Conservation (phyloP, 2,113 vertebrate genomes). For the Butorides virescens region DNA sequence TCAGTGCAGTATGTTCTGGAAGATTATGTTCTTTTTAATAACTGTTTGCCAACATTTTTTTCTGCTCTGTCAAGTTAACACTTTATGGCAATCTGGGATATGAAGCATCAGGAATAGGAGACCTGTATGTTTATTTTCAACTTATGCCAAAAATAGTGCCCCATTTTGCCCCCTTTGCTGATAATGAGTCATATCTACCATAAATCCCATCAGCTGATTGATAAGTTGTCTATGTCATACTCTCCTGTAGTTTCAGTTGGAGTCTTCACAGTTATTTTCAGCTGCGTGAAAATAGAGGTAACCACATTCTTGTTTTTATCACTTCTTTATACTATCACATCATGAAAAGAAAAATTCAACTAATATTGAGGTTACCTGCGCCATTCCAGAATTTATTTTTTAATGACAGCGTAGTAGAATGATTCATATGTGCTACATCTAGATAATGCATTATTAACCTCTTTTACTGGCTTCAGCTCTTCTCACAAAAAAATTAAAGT, state of each 20-base stretch:
- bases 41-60: neutral
- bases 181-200: fast-evolving
- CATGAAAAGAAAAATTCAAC: neutral
- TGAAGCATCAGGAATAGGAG: neutral
- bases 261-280: neutral
- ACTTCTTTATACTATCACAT: neutral
- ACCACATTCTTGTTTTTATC: neutral
- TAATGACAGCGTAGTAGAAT: neutral
- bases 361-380: neutral
- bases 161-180: neutral
- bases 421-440: neutral
- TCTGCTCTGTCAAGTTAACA: neutral
- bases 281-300: neutral
- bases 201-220: neutral
- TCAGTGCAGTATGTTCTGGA: neutral
- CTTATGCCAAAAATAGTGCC: neutral
- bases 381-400: neutral
- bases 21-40: neutral
- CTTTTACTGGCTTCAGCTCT: neutral
- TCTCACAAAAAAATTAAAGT: neutral
- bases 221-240: neutral
- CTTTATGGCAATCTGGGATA: neutral
- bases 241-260: neutral
- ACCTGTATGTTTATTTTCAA: neutral
- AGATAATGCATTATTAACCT: neutral